A percentile compares a stretch with the other conserved stretches of the same genome.
phyloP scores from a whole-genome alignment of 2,797 vertebrate species.

The Scolopax bukidnonensis region DNA sequence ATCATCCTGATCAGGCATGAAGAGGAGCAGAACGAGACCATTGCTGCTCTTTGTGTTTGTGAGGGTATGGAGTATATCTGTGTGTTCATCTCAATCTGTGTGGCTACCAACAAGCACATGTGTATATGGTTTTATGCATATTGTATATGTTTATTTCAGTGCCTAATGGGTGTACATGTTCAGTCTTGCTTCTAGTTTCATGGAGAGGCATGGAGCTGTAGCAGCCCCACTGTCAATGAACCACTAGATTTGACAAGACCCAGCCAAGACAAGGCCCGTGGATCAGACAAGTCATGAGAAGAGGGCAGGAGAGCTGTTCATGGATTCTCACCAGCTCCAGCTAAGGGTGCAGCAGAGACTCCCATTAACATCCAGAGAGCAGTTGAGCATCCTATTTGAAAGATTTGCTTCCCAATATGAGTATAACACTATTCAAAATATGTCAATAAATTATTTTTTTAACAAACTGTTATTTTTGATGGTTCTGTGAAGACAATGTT shows the following conservation, averaged over 20 bases:
- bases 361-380: not conserved
- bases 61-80: not conserved
- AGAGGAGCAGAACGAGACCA: not conserved
- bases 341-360: not conserved
- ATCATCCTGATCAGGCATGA: not conserved
- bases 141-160: not conserved
- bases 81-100: not conserved
- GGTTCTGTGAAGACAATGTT: not conserved
- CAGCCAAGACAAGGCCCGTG: accelerated
- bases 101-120: not conserved
- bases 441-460: not conserved
- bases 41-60: not conserved
- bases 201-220: not conserved
- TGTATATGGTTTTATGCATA: not conserved
- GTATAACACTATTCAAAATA: not conserved
- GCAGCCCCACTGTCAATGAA: accelerated
- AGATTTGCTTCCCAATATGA: not conserved
- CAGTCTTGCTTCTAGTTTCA: not conserved
- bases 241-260: not conserved
- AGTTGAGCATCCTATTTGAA: not conserved
- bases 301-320: accelerated
- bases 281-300: not conserved
- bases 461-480: not conserved
- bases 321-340: not conserved
- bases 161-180: accelerated